Evolutionary conservation across 2,888 invertebrate genomes (phyloP), one percentile per base, ranked within the genome.

Genomic region (Thecophora atra): DNA sequence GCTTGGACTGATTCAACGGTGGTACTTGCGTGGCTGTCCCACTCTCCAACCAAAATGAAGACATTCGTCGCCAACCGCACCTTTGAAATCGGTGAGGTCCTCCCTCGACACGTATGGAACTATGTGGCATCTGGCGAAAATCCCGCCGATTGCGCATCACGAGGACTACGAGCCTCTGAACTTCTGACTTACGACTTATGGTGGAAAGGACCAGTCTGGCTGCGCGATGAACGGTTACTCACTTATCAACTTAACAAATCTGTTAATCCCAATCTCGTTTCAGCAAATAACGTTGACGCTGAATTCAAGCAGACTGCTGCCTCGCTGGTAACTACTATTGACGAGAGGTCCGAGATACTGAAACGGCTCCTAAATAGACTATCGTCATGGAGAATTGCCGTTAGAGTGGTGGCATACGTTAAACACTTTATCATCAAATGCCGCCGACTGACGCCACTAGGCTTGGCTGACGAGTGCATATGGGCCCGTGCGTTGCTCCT

Each of bases 401-500:
- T 72, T 24, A 70, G 71, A 1, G 60, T 67, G 1, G 15, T 66
- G 0, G 72, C 67, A 8, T 71, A 73, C 24, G 63, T 70, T 3
- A 21, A 28, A 17, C 73, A 72, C 7, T 73, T 73, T 52, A 67
- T 68, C 1, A 47, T 15, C 52, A 24, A 24, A 15, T 58, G 58
- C 3, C 58, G 58, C 17, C 24, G 26, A 15, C 1, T 6, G 3
- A 28, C 8, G 7, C 58, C 58, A 4, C 24, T 26, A 11, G 7
- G 65, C 13, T 71, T 51, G 6, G 69, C 24, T 17, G n/a, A 71
- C 8, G 73, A 73, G 28, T 69, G 71, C 1, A 17, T n/a, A 1
- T 13, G n/a, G 15, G 62, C 70, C 7, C 47, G 62, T 4, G 21
- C 6, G 6, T 19, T 37, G 7, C n/a, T 66, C 24, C n/a, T 37